Conservation (phyloP, 1,140 invertebrate genomes). For the Meloidogyne hapla region DNA sequence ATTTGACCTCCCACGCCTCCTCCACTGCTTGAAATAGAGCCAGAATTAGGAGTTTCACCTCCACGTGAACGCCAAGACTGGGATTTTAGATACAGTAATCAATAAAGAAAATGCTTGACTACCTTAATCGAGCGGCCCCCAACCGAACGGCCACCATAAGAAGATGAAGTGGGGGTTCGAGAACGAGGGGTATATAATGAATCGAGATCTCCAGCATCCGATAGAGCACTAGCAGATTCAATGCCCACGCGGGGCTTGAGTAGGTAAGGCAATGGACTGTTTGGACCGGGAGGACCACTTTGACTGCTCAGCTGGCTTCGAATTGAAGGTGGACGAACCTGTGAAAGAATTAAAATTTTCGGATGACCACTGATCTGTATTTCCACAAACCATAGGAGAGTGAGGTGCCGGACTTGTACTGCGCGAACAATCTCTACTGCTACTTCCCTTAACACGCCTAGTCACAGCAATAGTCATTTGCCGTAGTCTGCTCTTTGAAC, state of each 20-base stretch:
- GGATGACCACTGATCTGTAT: too few relatives aligned
- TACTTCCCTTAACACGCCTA: constrained; percentile 48
- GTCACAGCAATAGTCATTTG: constrained; percentile 62
- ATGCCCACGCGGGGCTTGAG: constrained; percentile 59
- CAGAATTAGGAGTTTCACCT: constrained; percentile 63
- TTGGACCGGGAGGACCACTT: constrained; percentile 60
- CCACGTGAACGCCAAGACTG: constrained; percentile 66
- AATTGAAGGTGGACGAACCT: constrained; percentile 61
- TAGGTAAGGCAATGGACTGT: constrained; percentile 58
- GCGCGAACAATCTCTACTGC: constrained; percentile 51
- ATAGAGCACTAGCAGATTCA: constrained; percentile 49
- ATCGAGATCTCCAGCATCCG: constrained; percentile 62
- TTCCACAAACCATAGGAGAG: constrained; percentile 57
- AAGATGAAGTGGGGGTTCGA: constrained; percentile 55
- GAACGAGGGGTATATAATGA: constrained; percentile 62
- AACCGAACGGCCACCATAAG: constrained; percentile 63
- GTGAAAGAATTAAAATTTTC: constrained; percentile 1
- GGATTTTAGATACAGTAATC: not conserved
- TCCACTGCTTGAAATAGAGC: constrained; percentile 59
- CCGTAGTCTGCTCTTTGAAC: constrained; percentile 53
- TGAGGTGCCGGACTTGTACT: constrained; percentile 61
- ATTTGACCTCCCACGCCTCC: constrained; percentile 46
- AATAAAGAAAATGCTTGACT: not conserved
- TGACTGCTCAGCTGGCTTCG: constrained; percentile 60
- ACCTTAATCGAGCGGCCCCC: constrained; percentile 67